Evolutionary conservation across 2,113 vertebrate genomes (phyloP).

Genomic region (Muntiacus muntjak): DNA sequence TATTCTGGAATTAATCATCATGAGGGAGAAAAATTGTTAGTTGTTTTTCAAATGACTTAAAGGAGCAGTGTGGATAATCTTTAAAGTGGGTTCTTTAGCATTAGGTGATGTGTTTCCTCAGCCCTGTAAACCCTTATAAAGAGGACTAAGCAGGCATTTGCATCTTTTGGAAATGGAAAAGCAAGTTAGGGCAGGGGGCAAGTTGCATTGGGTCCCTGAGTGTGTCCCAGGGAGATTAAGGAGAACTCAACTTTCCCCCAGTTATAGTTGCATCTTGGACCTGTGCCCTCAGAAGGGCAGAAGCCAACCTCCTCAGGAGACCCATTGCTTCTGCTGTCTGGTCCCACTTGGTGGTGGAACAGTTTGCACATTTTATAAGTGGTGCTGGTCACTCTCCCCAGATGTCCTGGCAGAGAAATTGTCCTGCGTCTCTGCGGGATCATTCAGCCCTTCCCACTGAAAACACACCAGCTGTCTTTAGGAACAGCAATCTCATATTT

Average conservation of each 20-base stretch:
- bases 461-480: slow-evolving; percentile 54
- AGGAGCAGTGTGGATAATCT: background rate
- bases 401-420: slow-evolving; percentile 36
- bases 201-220: background rate
- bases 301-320: background rate
- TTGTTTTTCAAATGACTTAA: background rate
- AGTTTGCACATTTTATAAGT: slow-evolving; percentile 29
- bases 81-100: background rate
- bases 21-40: background rate
- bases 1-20: background rate
- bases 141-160: background rate
- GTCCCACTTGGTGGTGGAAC: background rate
- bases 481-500: slow-evolving; percentile 30
- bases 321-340: background rate
- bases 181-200: background rate
- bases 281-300: background rate
- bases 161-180: background rate
- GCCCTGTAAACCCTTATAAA: background rate
- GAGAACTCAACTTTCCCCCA: background rate
- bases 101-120: background rate
- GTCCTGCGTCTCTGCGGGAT: background rate
- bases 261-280: background rate
- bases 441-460: slow-evolving; percentile 22
- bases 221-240: background rate
- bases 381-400: slow-evolving; percentile 38